phyloP scores from a whole-genome alignment of 2,888 invertebrate genomes.

The Noctua fimbriata region DNA sequence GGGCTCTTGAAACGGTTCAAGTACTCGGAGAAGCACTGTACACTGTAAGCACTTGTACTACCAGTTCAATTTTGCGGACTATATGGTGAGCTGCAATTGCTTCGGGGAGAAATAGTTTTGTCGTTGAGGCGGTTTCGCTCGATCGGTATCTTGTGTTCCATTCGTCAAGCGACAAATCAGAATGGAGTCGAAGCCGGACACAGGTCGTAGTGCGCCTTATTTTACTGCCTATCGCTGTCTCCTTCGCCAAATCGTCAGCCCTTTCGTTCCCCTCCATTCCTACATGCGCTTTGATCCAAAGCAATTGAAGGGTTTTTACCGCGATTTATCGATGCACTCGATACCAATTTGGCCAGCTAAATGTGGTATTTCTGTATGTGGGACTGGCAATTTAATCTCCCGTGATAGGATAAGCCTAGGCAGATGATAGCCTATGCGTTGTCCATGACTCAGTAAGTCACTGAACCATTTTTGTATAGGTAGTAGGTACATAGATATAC shows the following conservation, averaged over 20 bases:
- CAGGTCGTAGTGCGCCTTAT: fast-evolving
- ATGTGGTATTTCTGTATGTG: background rate
- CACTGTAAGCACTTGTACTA: background rate
- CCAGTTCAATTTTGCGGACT: background rate
- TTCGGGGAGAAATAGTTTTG: background rate
- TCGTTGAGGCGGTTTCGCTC: background rate
- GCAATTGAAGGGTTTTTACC: too few species aligned
- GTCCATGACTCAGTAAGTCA: background rate
- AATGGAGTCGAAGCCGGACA: background rate
- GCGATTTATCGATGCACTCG: too few species aligned
- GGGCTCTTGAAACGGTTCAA: background rate
- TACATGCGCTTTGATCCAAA: too few species aligned
- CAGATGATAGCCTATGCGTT: background rate
- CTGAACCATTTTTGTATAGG: background rate
- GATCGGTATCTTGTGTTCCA: background rate
- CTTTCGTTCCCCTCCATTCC: too few species aligned
- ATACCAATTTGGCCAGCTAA: too few species aligned
- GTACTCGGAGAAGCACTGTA: background rate
- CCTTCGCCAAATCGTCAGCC: background rate
- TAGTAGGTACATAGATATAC: background rate
- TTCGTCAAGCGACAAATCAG: background rate
- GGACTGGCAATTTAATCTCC: background rate
- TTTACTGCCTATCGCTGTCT: background rate
- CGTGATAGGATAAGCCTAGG: background rate
- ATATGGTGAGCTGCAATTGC: background rate